Base-by-base conservation (phyloP, 2,113 vertebrate genomes). In the Sander lucioperca region DNA sequence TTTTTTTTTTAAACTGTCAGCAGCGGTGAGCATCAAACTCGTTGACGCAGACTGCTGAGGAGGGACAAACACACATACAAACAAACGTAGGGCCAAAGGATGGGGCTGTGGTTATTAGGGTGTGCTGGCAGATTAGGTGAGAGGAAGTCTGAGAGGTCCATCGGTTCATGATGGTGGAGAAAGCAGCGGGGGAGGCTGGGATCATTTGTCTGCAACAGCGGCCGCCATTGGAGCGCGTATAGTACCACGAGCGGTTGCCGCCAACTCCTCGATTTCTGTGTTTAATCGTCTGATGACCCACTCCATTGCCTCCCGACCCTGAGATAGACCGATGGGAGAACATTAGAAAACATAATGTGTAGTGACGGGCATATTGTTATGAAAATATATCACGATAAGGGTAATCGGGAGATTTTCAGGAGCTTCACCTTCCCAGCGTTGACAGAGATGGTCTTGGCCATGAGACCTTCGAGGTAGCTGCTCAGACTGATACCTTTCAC, bases 251-350 rank as follows among this genome's bases (percentile, higher is more conserved):
- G 98, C 97, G 0, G 97, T 97, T 5, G 97, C 96, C 0, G 97
- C 77, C 10, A 99, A 79, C 85, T 99, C 98, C 79, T 97, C 98
- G 16, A 99, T 96, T 92, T 99, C 98, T 0, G 96, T 93, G 74
- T 99, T 99, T 66, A 99, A 86, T 71, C 96, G 95, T 14, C 95
- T 95, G 85, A 99, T 99, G 45, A 99, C 98, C 98, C 98, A 99
- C 77, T 99, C 98, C 97, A 99, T 92, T 0, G 98, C 98, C 93
- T 99, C 98, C 19, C 98, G 97, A 39, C 98, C 98, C 98, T 99
- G 86, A 36, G 3, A 74, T 51, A 72, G 7, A 84, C 0, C 25
- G 0, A 63, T 43, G 5, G 15, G 63, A 18, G 11, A 5, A 62
- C 3, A 13, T 78, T 71, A 81, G 1, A 33, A 10, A 16, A 33